phyloP scores from a whole-genome alignment of 2,888 invertebrate species.

The Phragmatobia fuliginosa region DNA sequence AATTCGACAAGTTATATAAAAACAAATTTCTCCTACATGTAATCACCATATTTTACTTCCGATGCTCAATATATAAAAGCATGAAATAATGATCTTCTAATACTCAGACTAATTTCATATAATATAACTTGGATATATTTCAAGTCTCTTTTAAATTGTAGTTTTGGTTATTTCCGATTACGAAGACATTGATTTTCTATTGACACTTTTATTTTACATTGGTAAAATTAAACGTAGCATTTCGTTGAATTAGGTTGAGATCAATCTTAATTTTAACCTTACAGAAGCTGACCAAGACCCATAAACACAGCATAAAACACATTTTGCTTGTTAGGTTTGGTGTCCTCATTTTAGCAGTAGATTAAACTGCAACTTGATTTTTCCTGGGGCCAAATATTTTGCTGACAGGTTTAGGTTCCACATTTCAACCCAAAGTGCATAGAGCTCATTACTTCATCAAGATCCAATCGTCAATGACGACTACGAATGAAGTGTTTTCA shows the following conservation, averaged over 20 bases:
- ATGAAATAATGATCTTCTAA: neutral
- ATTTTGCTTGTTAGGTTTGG: neutral
- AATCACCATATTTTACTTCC: neutral
- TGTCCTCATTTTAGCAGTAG: neutral
- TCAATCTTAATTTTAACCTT: neutral
- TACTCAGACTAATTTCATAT: neutral
- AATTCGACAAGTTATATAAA: too few species aligned
- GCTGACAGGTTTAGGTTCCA: neutral
- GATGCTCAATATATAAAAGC: neutral
- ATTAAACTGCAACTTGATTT: neutral
- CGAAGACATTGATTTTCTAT: neutral
- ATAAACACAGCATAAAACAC: neutral
- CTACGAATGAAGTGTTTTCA: neutral
- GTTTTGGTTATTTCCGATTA: neutral
- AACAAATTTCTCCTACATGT: neutral
- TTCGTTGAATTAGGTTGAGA: neutral
- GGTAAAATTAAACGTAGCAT: neutral
- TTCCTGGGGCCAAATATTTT: neutral
- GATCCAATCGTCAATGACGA: neutral
- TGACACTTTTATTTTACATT: neutral
- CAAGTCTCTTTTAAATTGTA: neutral
- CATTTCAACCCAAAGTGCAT: neutral
- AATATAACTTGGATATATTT: neutral
- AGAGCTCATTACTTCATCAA: neutral
- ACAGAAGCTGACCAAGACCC: neutral